These are phyloP conservation scores for Ceratina calcarata DNA, from an alignment of 1,140 invertebrate genomes.

Conservation along the genomic window DNA sequence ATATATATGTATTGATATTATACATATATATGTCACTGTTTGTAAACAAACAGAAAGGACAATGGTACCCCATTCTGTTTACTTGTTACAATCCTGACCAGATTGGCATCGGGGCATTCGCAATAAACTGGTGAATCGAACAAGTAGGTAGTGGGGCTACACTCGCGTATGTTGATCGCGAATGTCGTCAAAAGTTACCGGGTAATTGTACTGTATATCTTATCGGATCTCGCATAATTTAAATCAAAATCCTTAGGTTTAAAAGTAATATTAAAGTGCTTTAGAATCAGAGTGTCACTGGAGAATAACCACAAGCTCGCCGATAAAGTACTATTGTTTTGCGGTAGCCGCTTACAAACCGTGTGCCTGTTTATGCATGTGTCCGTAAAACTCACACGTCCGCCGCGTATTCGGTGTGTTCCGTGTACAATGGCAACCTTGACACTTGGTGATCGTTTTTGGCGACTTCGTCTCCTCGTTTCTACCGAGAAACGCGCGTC, in stretches of 20 bases:
- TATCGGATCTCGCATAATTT: too few relatives aligned
- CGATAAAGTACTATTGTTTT: constrained; percentile 67
- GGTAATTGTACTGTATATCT: constrained; percentile 20
- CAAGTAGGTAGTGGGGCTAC: constrained; percentile 72
- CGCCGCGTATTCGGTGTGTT: constrained; percentile 36
- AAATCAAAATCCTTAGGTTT: too few relatives aligned
- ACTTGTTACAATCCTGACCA: constrained; percentile 60
- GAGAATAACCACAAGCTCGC: constrained; percentile 45
- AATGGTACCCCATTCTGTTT: constrained; percentile 21
- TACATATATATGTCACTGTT: constrained; percentile 41
- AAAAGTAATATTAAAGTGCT: constrained; percentile 13
- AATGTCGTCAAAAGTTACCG: constrained; percentile 68
- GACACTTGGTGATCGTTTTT: constrained; percentile 76
- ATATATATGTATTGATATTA: too few relatives aligned
- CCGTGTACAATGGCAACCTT: constrained; percentile 77
- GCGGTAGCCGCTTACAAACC: constrained; percentile 64
- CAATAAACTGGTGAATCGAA: constrained; percentile 62
- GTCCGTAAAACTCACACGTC: constrained; percentile 45
- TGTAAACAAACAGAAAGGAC: constrained; percentile 51
- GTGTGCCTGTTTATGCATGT: constrained; percentile 26
- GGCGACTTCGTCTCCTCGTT: constrained; percentile 55
- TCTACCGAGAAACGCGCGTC: constrained; percentile 48
- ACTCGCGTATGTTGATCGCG: constrained; percentile 69
- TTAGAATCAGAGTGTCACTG: constrained; percentile 49
- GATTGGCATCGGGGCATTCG: constrained; percentile 69